Base-by-base conservation (phyloP, 2,113 vertebrate genomes). In the Ardeotis arabs region DNA sequence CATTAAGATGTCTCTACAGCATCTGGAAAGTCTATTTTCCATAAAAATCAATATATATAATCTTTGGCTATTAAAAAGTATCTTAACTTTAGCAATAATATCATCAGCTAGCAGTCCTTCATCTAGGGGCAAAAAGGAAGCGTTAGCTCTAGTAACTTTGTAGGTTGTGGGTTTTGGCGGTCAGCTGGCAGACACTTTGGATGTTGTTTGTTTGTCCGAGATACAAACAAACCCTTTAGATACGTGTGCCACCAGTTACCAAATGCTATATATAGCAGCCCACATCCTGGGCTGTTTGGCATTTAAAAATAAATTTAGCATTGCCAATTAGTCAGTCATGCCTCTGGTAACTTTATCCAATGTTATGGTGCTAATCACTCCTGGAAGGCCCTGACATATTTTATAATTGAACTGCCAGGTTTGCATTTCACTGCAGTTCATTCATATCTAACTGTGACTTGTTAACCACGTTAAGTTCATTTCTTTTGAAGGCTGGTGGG, bases 371-470 rank as follows among this genome's bases (percentile, higher is more conserved):
- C 94, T 98, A 98, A 98, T 98, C 50, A 22, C 53, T 98, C 94
- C 80, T 97, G 87, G 94, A 97, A 96, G 94, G 62, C 63, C 93
- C 87, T 97, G 97, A 95, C 93, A 84, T 98, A 95, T 95, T 98
- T 98, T 97, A 83, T 98, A 97, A 98, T 97, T 97, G 93, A 97
- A 96, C 93, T 97, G 97, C 93, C 96, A 97, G 87, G 90, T 93
- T 97, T 97, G 84, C 83, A 96, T 93, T 97, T 96, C 87, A 77
- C 86, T 96, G 86, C 93, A 95, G 94, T 97, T 98, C 91, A 97
- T 97, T 97, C 90, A 86, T 85, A 95, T 84, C 76, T 92, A 97
- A 97, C 66, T 95, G 81, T 97, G 91, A 96, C 97, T 97, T 97
- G 96, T 98, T 98, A 98, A 96, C 96, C 92, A 96, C 91, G 96